A percentile compares a stretch with the other conserved stretches of the same genome.
phyloP scores from a whole-genome alignment of 2,797 vertebrate species.

The Alauda arvensis region DNA sequence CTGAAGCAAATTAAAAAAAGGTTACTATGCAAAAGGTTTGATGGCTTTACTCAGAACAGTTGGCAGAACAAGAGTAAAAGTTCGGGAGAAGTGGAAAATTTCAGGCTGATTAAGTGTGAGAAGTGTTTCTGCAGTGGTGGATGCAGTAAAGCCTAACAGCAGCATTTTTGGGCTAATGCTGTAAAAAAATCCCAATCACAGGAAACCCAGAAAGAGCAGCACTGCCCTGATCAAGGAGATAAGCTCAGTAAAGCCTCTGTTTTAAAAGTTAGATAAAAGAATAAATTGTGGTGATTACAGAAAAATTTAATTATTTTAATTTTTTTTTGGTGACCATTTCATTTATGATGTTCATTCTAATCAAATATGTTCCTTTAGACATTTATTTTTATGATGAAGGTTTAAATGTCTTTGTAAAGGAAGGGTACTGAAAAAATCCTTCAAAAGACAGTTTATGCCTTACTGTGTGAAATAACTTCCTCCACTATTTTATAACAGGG shows the following conservation, averaged over 20 bases:
- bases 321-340: not conserved
- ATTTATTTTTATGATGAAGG: not conserved
- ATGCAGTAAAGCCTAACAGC: not conserved
- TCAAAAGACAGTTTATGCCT: not conserved
- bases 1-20: not conserved
- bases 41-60: not conserved
- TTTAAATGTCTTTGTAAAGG: not conserved
- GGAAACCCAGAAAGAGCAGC: not conserved
- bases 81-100: not conserved
- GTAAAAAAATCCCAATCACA: not conserved
- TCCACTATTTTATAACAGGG: not conserved
- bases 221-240: not conserved
- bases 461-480: not conserved
- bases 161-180: not conserved
- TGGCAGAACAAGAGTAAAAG: not conserved
- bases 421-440: not conserved
- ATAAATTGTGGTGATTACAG: not conserved
- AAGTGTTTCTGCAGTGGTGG: not conserved
- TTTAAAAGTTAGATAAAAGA: not conserved
- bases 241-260: rapidly evolving
- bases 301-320: not conserved
- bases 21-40: not conserved
- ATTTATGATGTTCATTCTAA: not conserved
- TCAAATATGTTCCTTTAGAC: not conserved
- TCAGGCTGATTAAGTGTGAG: not conserved